Evolutionary conservation across 2,113 vertebrate genomes (phyloP), one percentile per base, ranked within the genome.

Genomic region (Thunnus thynnus): DNA sequence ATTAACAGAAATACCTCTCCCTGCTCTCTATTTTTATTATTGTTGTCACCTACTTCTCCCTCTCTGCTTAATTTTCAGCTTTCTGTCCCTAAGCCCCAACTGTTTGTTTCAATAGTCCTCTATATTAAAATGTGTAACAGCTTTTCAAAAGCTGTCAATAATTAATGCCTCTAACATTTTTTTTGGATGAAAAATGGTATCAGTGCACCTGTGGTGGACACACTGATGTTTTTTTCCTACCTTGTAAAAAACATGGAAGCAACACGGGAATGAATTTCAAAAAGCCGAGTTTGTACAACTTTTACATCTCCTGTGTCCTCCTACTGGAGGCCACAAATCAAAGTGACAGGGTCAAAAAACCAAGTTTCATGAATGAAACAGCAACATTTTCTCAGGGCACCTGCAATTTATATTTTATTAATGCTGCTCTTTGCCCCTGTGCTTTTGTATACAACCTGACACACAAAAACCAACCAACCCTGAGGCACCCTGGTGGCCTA

Each of bases 351-450:
- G 83, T 84, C 80, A 77, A 64, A 82, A 57, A 22, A 72, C 63
- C 2, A 55, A 20, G 55, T 64, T 78, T 77, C 72, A 54, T 64
- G 27, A 82, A 75, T 80, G 67, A 79, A 87, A 80, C 71, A 13
- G 62, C 55, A 85, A 73, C 54, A 52, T 61, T 67, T 78, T 78
- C 67, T 86, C 60, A 30, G 13, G 11, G 62, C 58, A 76, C 61
- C 78, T 65, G 60, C 36, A 58, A 88, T 76, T 72, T 17, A 86
- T 90, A 64, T 69, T 83, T 84, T 81, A 85, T 89, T 80, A 74
- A 87, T 85, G 48, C 30, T 72, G 56, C 67, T 50, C n/a, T 88
- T 82, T 74, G 30, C 73, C 77, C 56, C 17, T 44, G 32, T 32
- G 12, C 36, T 66, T 70, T 51, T 62, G 9, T 50, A 22, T 11